Evolutionary conservation across 2,888 invertebrate genomes (phyloP).

Genomic region (Rhagophthalmus giganteus): DNA sequence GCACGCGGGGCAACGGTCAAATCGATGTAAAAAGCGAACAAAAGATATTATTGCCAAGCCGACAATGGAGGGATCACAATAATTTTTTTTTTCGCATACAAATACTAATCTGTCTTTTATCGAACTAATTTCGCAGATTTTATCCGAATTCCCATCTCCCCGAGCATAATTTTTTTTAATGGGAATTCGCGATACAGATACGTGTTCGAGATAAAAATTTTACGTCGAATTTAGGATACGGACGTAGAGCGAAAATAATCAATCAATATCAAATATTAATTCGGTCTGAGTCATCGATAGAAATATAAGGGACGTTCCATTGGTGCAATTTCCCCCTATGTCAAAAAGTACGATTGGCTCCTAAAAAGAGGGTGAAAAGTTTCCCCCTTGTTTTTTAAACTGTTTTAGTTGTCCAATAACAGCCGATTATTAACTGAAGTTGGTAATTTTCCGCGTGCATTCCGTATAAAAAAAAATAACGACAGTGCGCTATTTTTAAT

Average conservation of each 20-base stretch:
- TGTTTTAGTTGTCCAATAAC: conserved; percentile 48
- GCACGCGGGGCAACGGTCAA: conserved; percentile 50
- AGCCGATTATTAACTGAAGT: conserved; percentile 31
- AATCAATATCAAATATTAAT: conserved; percentile 44
- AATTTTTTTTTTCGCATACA: conserved; percentile 44
- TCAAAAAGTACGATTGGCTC: conserved; percentile 46
- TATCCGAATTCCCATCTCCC: conserved; percentile 27
- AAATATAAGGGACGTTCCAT: conserved; percentile 34
- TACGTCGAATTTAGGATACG: background rate
- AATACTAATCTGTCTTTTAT: conserved; percentile 45
- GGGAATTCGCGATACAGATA: too few species aligned
- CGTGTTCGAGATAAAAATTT: too few species aligned
- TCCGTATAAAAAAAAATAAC: background rate
- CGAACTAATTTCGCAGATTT: conserved; percentile 39
- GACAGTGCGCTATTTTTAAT: too few species aligned
- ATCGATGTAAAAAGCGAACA: conserved; percentile 42
- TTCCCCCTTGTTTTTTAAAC: conserved; percentile 50
- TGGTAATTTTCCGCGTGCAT: background rate
- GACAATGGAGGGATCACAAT: conserved; percentile 45
- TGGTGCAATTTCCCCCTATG: conserved; percentile 44
- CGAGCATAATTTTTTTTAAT: too few species aligned
- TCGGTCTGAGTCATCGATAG: conserved; percentile 42
- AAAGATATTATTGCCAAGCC: conserved; percentile 39
- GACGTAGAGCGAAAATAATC: conserved; percentile 24
- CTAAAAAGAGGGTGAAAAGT: conserved; percentile 46